A percentile compares a stretch with the other conserved stretches of the same genome.
Evolutionary conservation across 2,113 vertebrate species (phyloP).

Genomic region (Suricata suricatta): DNA sequence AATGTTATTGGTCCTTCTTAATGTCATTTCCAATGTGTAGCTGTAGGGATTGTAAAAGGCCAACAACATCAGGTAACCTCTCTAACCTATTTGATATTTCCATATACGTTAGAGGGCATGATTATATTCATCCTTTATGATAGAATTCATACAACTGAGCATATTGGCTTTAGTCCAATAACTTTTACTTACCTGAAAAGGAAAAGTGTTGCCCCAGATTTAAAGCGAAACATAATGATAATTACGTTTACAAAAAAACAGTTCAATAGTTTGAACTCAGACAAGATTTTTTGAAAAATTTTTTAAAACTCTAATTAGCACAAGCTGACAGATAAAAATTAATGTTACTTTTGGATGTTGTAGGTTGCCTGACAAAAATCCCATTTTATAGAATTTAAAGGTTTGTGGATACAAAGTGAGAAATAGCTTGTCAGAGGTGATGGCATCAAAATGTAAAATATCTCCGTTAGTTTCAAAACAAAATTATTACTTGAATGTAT

Average conservation of each 20-base stretch:
- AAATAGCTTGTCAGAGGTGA: conserved; percentile 40
- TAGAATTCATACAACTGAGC: conserved; percentile 28
- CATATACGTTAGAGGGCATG: not conserved
- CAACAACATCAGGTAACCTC: not conserved
- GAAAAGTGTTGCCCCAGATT: not conserved
- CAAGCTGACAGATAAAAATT: conserved; percentile 46
- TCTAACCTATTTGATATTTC: not conserved
- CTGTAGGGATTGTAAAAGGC: not conserved
- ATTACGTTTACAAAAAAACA: not conserved
- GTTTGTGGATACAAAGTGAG: not conserved
- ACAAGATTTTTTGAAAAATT: not conserved
- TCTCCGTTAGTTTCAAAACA: conserved; percentile 42
- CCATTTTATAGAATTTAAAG: conserved; percentile 21
- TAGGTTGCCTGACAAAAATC: conserved; percentile 39
- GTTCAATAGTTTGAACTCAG: conserved; percentile 12
- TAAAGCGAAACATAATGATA: conserved; percentile 31
- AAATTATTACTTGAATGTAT: conserved; percentile 21
- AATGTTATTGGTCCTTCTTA: not conserved
- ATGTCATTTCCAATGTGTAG: not conserved
- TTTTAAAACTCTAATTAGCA: conserved; percentile 50
- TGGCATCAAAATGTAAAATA: conserved; percentile 35
- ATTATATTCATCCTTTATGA: not conserved
- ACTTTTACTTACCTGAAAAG: conserved; percentile 23
- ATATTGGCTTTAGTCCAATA: not conserved
- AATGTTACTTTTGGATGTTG: conserved; percentile 6